Evolutionary conservation across 2,113 vertebrate genomes (phyloP).

Genomic region (Trachemys scripta): DNA sequence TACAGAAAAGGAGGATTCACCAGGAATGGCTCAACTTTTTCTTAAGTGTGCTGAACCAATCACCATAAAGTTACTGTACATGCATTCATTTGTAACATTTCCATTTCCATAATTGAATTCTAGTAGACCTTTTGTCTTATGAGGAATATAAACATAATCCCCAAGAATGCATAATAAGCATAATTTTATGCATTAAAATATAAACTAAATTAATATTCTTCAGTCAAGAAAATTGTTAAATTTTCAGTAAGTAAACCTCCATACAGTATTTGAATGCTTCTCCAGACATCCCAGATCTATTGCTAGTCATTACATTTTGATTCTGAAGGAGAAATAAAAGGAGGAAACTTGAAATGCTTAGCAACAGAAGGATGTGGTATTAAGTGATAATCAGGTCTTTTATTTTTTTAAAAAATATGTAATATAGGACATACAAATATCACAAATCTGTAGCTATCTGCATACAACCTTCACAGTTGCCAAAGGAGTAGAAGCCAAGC

Average conservation of each 20-base stretch:
- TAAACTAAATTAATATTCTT: neutral
- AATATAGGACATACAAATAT: neutral
- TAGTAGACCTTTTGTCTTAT: neutral
- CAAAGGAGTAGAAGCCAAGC: neutral
- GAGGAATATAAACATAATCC: neutral
- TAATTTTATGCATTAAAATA: neutral
- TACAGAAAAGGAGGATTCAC: neutral
- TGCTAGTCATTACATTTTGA: neutral
- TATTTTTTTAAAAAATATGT: neutral
- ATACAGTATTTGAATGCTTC: neutral
- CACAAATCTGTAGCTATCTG: neutral
- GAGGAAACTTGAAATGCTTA: neutral
- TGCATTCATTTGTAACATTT: conserved; percentile 2
- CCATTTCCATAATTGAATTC: neutral
- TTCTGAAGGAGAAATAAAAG: neutral
- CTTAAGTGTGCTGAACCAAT: neutral
- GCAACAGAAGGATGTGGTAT: fast-evolving
- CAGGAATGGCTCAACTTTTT: neutral
- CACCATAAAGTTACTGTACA: neutral
- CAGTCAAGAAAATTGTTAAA: neutral
- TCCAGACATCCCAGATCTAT: neutral
- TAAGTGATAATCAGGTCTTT: neutral
- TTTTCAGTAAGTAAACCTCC: neutral
- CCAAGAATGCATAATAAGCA: neutral
- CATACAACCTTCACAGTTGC: neutral